These are phyloP conservation scores for Macrophya alboannulata DNA, from an alignment of 2,888 invertebrate species.

Conservation along the genomic window DNA sequence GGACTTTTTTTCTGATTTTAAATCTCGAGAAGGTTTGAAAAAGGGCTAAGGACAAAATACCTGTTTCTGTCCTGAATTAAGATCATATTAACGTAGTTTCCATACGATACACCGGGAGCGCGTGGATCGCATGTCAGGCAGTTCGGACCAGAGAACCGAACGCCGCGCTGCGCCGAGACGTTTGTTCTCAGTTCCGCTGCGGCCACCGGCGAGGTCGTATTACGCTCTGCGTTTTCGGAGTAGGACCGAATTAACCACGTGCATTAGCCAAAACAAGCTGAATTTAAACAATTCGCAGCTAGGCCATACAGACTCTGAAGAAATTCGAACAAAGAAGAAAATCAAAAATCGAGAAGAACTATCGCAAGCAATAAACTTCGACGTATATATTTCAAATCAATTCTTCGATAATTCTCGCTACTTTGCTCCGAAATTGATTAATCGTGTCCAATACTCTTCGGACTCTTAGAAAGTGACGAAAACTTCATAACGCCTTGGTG, in stretches of 20 bases:
- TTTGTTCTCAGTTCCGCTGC: constrained; percentile 68
- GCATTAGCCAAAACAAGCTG: constrained; percentile 18
- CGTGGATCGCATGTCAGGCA: constrained; percentile 44
- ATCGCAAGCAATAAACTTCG: background rate
- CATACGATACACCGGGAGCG: constrained; percentile 41
- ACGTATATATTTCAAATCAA: background rate
- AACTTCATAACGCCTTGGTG: background rate
- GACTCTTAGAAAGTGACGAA: background rate
- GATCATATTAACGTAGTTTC: constrained; percentile 49
- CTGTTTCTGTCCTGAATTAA: constrained; percentile 11
- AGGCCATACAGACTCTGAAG: background rate
- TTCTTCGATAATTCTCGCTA: background rate
- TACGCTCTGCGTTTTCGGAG: constrained; percentile 28
- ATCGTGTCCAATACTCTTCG: background rate
- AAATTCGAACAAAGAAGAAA: background rate
- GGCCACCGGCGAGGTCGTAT: constrained; percentile 68
- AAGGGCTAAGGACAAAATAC: constrained; percentile 22
- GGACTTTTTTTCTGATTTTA: background rate
- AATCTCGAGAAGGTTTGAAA: background rate
- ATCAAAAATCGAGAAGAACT: background rate
- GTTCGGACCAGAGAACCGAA: constrained; percentile 48
- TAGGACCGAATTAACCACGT: constrained; percentile 23
- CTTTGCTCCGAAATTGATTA: background rate
- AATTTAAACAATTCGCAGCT: background rate
- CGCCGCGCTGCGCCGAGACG: constrained; percentile 44